Evolutionary conservation across 2,888 invertebrate species (phyloP), one percentile per base, ranked within the genome.

Genomic region (Thymelicus acteon): DNA sequence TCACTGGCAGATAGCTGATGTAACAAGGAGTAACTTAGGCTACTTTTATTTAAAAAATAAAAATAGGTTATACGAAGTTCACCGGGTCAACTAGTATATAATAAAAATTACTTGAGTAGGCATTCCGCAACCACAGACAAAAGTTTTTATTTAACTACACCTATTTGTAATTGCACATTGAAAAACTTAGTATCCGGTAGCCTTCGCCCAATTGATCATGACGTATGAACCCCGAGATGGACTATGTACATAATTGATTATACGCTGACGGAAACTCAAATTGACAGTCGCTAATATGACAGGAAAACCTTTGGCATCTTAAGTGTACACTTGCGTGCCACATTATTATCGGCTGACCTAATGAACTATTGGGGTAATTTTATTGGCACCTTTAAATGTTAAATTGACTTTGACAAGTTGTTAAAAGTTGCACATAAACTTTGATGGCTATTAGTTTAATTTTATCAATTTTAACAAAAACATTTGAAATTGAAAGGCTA

Each of bases 151-250:
- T 44, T 8, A 44, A 12, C 31, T 31, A 31, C 31, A 44, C 12
- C 10, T 44, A 44, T 44, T 44, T 2, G 8, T 44, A 44, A 44
- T 44, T 44, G 44, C 44, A 44, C 12, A 10, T 44, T 10, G 19
- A 19, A 88, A 90, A 88, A 88, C 80, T 79, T 76, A 79, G 76
- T 80, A 79, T 89, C 88, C 87, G 89, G 73, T 80, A 84, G 78
- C 90, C 90, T 90, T 90, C 85, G 69, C 75, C 72, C 72, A 72
- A 74, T 74, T 77, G 73, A 71, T 73, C 75, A 80, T 77, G 80
- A 83, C 78, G 81, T 52, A 52, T 86, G 83, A 82, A 81, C 49
- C 48, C 74, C 54, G 68, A 67, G 74, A 75, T 71, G 73, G 63
- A 66, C 10, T 8, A 40, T 10, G 44, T 44, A 2, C 44, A 8